Percentiles rank a stretch among this genome's conserved stretches.
Evolutionary conservation across 1,140 invertebrate genomes (phyloP).

Genomic region (Pemphigus obesinymphae): DNA sequence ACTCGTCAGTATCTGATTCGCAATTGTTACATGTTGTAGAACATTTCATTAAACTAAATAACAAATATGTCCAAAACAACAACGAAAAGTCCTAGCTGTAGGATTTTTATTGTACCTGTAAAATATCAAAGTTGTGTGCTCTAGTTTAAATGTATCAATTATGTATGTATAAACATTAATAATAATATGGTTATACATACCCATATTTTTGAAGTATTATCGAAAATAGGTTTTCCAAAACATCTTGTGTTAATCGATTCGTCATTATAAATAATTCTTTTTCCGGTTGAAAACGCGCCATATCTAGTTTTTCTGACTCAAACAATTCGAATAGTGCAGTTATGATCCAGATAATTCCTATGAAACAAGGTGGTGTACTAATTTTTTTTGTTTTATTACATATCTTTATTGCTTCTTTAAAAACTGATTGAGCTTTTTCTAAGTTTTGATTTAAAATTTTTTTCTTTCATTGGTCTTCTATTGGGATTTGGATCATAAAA

Average conservation of each 20-base stretch:
- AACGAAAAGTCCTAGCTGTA: too few relatives aligned
- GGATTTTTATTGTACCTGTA: too few relatives aligned
- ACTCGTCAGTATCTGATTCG: not conserved
- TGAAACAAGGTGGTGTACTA: not conserved
- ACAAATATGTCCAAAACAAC: too few relatives aligned
- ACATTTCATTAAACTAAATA: not conserved
- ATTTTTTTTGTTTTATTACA: not conserved
- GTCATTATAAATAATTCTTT: not conserved
- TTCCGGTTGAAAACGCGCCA: not conserved
- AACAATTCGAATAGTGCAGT: too few relatives aligned
- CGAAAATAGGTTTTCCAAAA: too few relatives aligned
- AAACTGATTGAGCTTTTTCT: not conserved
- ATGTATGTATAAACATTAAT: too few relatives aligned
- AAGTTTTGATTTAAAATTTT: not conserved
- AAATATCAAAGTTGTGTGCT: too few relatives aligned
- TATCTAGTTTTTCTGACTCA: not conserved
- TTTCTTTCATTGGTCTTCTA: not conserved
- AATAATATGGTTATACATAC: too few relatives aligned
- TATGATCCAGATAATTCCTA: not conserved
- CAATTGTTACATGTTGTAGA: not conserved
- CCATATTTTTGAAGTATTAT: too few relatives aligned
- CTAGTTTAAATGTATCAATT: too few relatives aligned
- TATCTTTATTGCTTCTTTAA: not conserved
- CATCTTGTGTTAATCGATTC: too few relatives aligned
- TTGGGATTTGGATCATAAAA: not conserved